A percentile compares a stretch with the other conserved stretches of the same genome.
Evolutionary conservation across 2,888 invertebrate species (phyloP).

Genomic region (Rhogogaster chlorosoma): DNA sequence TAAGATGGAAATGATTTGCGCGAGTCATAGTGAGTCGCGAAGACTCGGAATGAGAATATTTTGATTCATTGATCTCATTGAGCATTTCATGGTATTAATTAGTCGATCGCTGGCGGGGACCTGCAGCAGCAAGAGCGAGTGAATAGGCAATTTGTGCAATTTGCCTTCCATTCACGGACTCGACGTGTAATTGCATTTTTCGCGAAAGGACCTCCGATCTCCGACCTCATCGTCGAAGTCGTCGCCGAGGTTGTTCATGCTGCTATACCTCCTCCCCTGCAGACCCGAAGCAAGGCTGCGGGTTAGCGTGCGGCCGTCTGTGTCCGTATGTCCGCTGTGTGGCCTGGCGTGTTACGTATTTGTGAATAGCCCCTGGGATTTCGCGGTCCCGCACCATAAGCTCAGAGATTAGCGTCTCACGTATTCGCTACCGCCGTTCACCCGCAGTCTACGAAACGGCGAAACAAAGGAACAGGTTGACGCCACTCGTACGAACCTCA

Average conservation of each 20-base stretch:
- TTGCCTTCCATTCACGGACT: slow-evolving; percentile 47
- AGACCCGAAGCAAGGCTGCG: slow-evolving; percentile 45
- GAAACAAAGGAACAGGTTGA: slow-evolving; percentile 60
- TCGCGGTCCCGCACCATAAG: slow-evolving; percentile 64
- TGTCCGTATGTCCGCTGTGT: slow-evolving; percentile 54
- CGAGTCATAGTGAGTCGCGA: neutral
- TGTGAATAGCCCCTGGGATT: slow-evolving; percentile 70
- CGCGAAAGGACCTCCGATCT: slow-evolving; percentile 33
- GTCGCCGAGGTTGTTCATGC: slow-evolving; percentile 41
- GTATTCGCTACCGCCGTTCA: neutral
- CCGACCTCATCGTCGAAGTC: slow-evolving; percentile 17
- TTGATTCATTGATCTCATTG: slow-evolving; percentile 41
- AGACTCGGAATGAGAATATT: neutral
- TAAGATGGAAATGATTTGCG: neutral
- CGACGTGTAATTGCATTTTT: slow-evolving; percentile 49
- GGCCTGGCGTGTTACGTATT: slow-evolving; percentile 62
- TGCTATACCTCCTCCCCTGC: neutral
- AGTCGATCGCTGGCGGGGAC: slow-evolving; percentile 35
- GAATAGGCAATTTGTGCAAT: slow-evolving; percentile 51
- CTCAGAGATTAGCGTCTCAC: slow-evolving; percentile 66
- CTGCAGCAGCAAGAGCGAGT: slow-evolving; percentile 9
- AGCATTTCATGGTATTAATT: slow-evolving; percentile 35
- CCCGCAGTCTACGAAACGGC: slow-evolving; percentile 59
- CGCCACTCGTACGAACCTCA: neutral
- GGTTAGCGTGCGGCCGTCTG: slow-evolving; percentile 59